phyloP scores from a whole-genome alignment of 2,113 vertebrate species.

The Ptyas mucosa region DNA sequence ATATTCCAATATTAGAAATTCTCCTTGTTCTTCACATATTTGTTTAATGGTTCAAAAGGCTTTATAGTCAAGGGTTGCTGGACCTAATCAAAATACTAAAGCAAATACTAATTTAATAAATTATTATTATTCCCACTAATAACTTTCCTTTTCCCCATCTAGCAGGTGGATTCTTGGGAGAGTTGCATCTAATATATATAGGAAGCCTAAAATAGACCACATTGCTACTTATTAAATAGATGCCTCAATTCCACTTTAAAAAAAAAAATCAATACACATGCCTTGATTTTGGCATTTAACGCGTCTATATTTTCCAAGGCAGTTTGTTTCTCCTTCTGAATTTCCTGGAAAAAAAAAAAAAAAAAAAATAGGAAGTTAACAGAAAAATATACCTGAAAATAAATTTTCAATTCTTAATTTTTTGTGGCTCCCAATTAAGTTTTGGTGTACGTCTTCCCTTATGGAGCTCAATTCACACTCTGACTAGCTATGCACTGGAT shows the following conservation, averaged over 20 bases:
- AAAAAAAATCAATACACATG: slow-evolving; percentile 21
- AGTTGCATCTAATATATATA: not conserved
- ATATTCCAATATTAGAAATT: not conserved
- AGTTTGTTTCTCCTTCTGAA: slow-evolving; percentile 47
- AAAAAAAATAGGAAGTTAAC: not conserved
- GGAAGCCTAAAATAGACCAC: not conserved
- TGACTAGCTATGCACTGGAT: too few relatives aligned
- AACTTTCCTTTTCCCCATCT: not conserved
- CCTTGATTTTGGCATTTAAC: slow-evolving; percentile 44
- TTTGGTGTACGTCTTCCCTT: not conserved
- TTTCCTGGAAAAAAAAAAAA: slow-evolving; percentile 39
- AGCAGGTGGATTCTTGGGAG: not conserved
- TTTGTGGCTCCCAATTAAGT: not conserved
- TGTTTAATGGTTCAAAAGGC: not conserved
- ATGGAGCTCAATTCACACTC: not conserved
- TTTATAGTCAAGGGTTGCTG: not conserved
- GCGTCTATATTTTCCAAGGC: slow-evolving; percentile 31
- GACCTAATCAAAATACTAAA: not conserved
- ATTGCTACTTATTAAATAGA: not conserved
- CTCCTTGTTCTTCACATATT: not conserved
- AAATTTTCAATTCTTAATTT: not conserved
- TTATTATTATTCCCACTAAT: not conserved
- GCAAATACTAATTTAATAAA: not conserved
- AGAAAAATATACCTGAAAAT: not conserved
- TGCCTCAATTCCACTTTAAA: not conserved